Evolutionary conservation across 2,888 invertebrate species (phyloP).

Genomic region (Orthosia cruda): DNA sequence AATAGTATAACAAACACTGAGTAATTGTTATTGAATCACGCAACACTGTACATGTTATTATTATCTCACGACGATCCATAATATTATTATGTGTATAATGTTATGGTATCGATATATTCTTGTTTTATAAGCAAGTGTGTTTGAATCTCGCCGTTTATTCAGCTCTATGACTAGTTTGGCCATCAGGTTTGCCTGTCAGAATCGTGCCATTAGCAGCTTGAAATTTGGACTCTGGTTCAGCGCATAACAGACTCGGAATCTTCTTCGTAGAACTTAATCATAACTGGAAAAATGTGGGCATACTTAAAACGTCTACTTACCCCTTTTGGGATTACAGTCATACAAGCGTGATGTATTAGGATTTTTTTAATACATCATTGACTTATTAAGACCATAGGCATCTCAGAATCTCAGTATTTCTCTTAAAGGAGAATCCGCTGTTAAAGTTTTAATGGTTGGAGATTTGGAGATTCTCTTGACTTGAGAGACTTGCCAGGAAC

Average conservation of each 20-base stretch:
- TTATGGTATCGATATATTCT: constrained; percentile 64
- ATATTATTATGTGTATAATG: constrained; percentile 55
- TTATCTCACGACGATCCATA: constrained; percentile 56
- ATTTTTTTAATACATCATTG: constrained; percentile 7
- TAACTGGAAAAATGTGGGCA: not conserved
- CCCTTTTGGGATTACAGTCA: not conserved
- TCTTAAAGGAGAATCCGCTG: constrained; percentile 3
- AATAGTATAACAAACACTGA: constrained; percentile 63
- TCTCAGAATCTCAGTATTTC: not conserved
- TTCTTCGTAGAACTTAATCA: not conserved
- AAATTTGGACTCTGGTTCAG: not conserved
- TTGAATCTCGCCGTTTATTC: constrained; percentile 40
- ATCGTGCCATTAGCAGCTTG: not conserved
- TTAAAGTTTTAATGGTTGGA: constrained; percentile 12
- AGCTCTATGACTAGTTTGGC: constrained; percentile 31
- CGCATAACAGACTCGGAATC: not conserved
- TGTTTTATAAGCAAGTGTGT: constrained; percentile 65
- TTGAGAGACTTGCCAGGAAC: constrained; percentile 17
- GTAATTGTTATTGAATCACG: constrained; percentile 70
- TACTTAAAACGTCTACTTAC: no score
- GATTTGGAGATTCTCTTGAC: no score
- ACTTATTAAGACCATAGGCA: not conserved
- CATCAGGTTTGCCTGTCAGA: not conserved
- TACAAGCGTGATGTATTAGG: not conserved
- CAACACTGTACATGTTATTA: constrained; percentile 64